Evolutionary conservation across 1,140 invertebrate species (phyloP), one percentile per base, ranked within the genome.

Genomic region (Lepidurus packardi): DNA sequence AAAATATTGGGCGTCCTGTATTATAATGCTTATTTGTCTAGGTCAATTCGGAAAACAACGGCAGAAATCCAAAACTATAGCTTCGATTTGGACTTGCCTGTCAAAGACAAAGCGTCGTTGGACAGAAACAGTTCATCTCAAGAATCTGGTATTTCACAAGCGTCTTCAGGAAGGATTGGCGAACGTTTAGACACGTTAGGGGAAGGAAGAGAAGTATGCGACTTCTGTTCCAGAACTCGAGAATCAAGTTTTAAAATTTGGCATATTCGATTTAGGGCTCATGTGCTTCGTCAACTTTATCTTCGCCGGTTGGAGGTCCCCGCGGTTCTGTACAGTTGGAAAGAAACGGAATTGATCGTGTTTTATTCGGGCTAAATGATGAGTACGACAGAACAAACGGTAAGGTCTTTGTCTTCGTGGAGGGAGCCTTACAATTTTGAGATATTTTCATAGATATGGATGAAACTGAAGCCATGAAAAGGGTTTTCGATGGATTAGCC

Each of bases 11-110:
- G 1, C 7, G 7, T 45, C 21, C 13, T 0, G 42, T 74, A 75
- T 77, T 21, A 77, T 77, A 13, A 24, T 53, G 2, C 13, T 43
- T 11, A 43, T n/a, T 78, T 43, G 65, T 75, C 74, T 53, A 92
- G 92, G 83, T 94, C 93, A 78, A 90, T 98, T 77, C 88, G 93
- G 78, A 92, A 92, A 83, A 97, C 95, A 65, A 95, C 95, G 3
- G 94, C 93, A 24, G 95, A 98, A 87, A 98, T 98, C 84, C 93
- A 95, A 82, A 94, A 92, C 85, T 94, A 94, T 81, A 92, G 90
- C 82, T 92, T 91, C 81, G 53, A 65, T 21, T 3, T 65, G 53
- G 53, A 65, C 53, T n/a, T 65, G 53, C 53, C 53, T 21, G 7
- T 65, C 6, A 65, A 65, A 16, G 78, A 78, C 21, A 78, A 78